Percentiles rank a stretch among this genome's conserved stretches.
These are phyloP conservation scores for Penaeus chinensis DNA, from an alignment of 1,140 invertebrate species.

Conservation along the genomic window DNA sequence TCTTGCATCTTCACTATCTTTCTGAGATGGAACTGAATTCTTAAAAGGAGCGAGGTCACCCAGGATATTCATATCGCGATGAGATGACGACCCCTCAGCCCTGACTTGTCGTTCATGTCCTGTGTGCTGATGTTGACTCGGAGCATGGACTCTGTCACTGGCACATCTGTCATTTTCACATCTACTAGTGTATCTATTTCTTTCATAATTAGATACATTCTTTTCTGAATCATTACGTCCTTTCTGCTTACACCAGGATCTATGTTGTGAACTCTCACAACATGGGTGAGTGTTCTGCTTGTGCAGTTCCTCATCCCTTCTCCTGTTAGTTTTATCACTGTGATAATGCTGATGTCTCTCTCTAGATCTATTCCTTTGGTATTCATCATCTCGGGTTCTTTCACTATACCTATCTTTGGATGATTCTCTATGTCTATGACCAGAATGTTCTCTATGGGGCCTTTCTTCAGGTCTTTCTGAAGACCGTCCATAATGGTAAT, in stretches of 20 bases:
- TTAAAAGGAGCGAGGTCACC: conserved; percentile 39
- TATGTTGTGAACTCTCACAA: conserved; percentile 54
- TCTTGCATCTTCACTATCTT: conserved; percentile 1
- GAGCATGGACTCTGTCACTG: not conserved
- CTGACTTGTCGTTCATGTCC: not conserved
- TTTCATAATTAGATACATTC: not conserved
- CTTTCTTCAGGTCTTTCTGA: no score
- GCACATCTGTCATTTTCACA: not conserved
- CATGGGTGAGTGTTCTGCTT: conserved; percentile 39
- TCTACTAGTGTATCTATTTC: not conserved
- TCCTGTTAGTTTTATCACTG: not conserved
- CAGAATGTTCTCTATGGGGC: no score
- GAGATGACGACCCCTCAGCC: not conserved
- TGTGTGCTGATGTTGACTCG: no score
- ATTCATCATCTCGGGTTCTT: no score
- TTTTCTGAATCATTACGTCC: conserved; percentile 5
- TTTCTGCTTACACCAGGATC: conserved; percentile 37
- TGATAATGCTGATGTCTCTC: conserved; percentile 5
- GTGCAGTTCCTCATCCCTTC: conserved; percentile 16
- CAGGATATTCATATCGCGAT: conserved; percentile 34
- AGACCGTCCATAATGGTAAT: no score
- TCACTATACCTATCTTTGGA: no score
- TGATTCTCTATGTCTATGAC: no score
- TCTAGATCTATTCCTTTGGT: conserved; percentile 26
- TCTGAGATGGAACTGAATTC: conserved; percentile 5